Base-by-base conservation (phyloP, 30 jellyfish, hydroid and myxozoan species). In the Sanderia malayensis region DNA sequence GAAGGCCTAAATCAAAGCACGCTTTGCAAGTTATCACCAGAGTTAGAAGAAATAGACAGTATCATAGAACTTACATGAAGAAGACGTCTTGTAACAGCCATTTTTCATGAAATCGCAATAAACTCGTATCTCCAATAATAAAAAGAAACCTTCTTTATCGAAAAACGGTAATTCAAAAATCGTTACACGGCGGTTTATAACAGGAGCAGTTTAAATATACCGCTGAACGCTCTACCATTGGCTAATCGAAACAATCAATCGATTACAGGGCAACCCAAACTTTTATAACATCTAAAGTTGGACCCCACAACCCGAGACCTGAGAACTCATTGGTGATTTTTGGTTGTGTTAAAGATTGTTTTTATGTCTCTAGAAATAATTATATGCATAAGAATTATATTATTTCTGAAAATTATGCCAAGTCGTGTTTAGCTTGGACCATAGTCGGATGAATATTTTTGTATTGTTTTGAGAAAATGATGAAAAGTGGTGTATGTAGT, bases 201-300 rank as follows among this genome's bases (percentile, higher is more conserved):
- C 6, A 19, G 27, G 27, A 3, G 7, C 2, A 19, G 64, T 9
- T 49, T 49, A 9, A 19, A 49, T 9, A 15, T 2, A 4, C 27
- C 64, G 24, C 2, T 49, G 64, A 24, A 8, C 18, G 11, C 27
- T 2, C 18, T 49, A 7, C 18, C 25, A 49, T 49, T 49, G 64
- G 64, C 18, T 24, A 15, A 49, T 9, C 27, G 8, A 9, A 15
- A 49, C 64, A 49, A 49, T 49, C 64, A 49, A 49, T 3, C 23
- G 64, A 49, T 9, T 9, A 49, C 64, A 49, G 64, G 64, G 64
- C 64, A 49, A 9, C 64, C 64, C 52, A 37, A 37, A 37, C n/a
- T n/a, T n/a, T n/a, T n/a, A n/a, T n/a, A n/a, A n/a, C n/a, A n/a
- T n/a, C n/a, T n/a, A n/a, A n/a, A n/a, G n/a, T n/a, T n/a, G n/a